Evolutionary conservation across 2,797 vertebrate species (phyloP).

Genomic region (Saxicola maurus): DNA sequence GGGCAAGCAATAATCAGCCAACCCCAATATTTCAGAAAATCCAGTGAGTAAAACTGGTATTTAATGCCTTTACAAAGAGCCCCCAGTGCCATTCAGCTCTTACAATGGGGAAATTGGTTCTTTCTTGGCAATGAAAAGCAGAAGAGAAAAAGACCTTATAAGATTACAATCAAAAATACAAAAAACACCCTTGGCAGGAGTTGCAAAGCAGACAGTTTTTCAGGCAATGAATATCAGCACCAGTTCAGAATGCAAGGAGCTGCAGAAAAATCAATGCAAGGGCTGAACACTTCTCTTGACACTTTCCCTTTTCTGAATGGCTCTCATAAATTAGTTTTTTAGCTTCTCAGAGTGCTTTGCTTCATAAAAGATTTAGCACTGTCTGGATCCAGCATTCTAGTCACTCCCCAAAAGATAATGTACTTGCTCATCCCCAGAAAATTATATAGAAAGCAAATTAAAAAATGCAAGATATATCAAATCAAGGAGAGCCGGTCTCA

Average conservation of each 20-base stretch:
- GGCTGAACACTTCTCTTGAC: constrained; percentile 11
- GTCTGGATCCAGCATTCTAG: background rate
- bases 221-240: background rate
- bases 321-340: constrained; percentile 44
- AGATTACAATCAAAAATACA: constrained; percentile 45
- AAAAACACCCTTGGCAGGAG: background rate
- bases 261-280: constrained; percentile 46
- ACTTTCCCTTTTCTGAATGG: constrained; percentile 18
- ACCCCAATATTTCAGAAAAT: constrained; percentile 8
- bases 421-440: background rate
- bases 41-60: background rate
- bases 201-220: background rate
- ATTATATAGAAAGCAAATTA: background rate
- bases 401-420: background rate
- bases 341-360: background rate
- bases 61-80: constrained; percentile 20
- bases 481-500: background rate
- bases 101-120: constrained; percentile 6
- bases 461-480: background rate
- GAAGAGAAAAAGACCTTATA: background rate
- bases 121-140: background rate
- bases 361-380: constrained; percentile 12
- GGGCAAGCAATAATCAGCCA: constrained; percentile 17
- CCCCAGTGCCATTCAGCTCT: background rate
- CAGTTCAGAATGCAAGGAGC: constrained; percentile 6